Evolutionary conservation across 2,888 invertebrate genomes (phyloP).

Genomic region (Phania funesta): DNA sequence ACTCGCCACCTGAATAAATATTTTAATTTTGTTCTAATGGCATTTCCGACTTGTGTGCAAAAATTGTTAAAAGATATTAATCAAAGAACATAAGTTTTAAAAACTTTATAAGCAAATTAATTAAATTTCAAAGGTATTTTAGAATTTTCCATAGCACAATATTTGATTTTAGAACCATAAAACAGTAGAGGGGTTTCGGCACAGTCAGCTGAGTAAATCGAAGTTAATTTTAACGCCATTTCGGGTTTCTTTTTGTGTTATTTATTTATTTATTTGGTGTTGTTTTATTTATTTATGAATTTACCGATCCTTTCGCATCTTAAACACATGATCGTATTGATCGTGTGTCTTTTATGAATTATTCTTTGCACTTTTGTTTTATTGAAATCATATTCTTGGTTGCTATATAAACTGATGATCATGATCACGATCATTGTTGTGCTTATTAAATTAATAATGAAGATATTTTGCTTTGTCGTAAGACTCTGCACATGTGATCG

Average conservation of each 20-base stretch:
- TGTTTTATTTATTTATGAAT: conserved; percentile 20
- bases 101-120: neutral
- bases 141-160: neutral
- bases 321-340: conserved; percentile 33
- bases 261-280: neutral
- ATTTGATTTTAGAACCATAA: neutral
- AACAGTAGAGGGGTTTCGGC: neutral
- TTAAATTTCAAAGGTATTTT: neutral
- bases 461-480: conserved; percentile 1
- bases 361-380: conserved; percentile 28
- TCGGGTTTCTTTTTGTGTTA: neutral
- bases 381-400: neutral
- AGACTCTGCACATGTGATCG: neutral
- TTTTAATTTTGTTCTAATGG: neutral
- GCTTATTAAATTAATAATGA: conserved; percentile 19
- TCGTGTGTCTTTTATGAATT: neutral
- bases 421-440: conserved; percentile 25
- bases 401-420: neutral
- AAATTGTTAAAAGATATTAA: neutral
- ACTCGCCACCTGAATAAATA: conserved; percentile 61
- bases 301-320: conserved; percentile 28
- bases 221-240: neutral
- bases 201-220: neutral
- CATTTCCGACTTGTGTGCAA: neutral
- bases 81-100: neutral